Evolutionary conservation across 2,797 vertebrate genomes (phyloP).

Genomic region (Myiothlypis coronata): DNA sequence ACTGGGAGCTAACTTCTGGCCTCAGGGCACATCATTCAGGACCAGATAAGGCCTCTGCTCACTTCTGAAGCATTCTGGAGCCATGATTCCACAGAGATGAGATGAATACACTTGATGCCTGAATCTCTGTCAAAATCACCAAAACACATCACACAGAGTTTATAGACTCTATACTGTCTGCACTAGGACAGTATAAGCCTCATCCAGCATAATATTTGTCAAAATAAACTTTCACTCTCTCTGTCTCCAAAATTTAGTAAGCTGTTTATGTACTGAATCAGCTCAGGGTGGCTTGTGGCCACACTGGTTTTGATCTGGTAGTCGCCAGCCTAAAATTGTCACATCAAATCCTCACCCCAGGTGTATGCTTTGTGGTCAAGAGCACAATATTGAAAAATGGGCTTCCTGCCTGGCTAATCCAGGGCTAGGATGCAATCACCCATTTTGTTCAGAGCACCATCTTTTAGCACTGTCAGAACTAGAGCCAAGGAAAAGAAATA

Average conservation of each 20-base stretch:
- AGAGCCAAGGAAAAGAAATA: background rate
- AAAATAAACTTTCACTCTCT: background rate
- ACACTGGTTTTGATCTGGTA: background rate
- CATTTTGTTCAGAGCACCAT: background rate
- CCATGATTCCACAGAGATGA: background rate
- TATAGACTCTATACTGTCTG: background rate
- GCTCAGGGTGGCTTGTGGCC: background rate
- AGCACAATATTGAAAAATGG: background rate
- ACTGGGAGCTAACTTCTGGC: background rate
- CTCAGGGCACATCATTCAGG: background rate
- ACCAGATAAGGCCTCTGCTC: background rate
- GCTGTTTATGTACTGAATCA: background rate
- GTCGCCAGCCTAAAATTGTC: background rate
- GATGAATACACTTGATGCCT: background rate
- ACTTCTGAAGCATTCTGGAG: background rate
- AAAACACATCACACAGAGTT: background rate
- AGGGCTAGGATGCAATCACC: background rate
- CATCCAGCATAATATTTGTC: background rate
- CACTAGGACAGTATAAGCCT: background rate
- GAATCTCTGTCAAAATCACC: background rate
- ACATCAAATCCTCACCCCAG: background rate
- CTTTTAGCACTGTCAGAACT: background rate
- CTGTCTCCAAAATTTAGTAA: background rate
- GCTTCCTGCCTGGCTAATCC: background rate
- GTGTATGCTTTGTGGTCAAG: background rate